Evolutionary conservation across 2,888 invertebrate species (phyloP), one percentile per base, ranked within the genome.

Genomic region (Cactoblastis cactorum): DNA sequence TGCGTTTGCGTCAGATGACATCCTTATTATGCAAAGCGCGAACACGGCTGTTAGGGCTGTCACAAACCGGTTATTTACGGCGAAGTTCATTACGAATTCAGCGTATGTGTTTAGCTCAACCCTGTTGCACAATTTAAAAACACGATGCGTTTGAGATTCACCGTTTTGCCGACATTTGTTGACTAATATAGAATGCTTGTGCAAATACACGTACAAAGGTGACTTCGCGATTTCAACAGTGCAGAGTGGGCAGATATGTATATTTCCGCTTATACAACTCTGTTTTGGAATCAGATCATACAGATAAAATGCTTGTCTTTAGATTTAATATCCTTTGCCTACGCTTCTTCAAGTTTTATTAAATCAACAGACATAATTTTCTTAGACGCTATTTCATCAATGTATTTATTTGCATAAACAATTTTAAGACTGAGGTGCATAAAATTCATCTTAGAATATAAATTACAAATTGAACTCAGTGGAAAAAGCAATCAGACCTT

Each of bases 101-200:
- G 35, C 46, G 47, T 34, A 51, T 55, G 54, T 68, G 67, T 66
- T 66, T 62, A 55, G 50, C 55, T 69, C 71, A 69, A 67, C 77
- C 69, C 68, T 69, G 65, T 64, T 72, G 69, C 71, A 74, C 65
- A 68, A 70, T 68, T 61, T 62, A 62, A 58, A 63, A 62, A 76
- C 73, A 72, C 71, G 74, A 65, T 53, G 63, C 65, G 65, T 74
- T 77, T 74, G 71, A 70, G 69, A 72, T 67, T 65, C 58, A 71
- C 75, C 77, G 74, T 74, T 43, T 43, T 17, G 28, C 15, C 8
- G 28, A 8, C 28, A 28, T 15, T 43, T 43, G 43, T 28, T 17
- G 17, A 32, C 43, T 43, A 43, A 28, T 28, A 14, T 28, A 14
- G 24, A 1, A 24, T 41, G 41, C 17, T 15, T 41, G 15, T 12